These are phyloP conservation scores for Labia minor DNA, from an alignment of 2,888 invertebrate species.

Conservation along the genomic window DNA sequence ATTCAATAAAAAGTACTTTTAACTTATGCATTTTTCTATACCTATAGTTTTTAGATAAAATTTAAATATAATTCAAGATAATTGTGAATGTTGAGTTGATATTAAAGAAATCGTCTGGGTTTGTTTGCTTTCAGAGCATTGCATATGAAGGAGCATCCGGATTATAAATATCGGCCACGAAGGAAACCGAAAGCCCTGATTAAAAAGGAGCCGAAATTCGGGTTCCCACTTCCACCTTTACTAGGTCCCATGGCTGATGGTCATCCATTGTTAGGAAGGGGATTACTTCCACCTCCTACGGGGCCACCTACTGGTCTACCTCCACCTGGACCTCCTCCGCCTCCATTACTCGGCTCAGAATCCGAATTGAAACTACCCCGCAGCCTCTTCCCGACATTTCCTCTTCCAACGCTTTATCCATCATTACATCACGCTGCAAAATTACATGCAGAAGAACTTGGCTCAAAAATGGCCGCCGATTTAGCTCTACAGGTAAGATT, in stretches of 20 bases:
- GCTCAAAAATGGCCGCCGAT: slow-evolving; percentile 47
- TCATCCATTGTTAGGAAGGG: slow-evolving; percentile 29
- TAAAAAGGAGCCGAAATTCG: slow-evolving; percentile 67
- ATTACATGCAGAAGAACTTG: slow-evolving; percentile 28
- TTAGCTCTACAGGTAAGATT: slow-evolving; percentile 43
- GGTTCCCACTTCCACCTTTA: slow-evolving; percentile 44
- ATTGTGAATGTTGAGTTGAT: too few relatives aligned
- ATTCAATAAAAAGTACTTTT: too few relatives aligned
- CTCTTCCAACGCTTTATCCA: slow-evolving; percentile 55
- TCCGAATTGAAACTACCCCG: slow-evolving; percentile 56
- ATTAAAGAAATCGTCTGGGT: too few relatives aligned
- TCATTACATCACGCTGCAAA: slow-evolving; percentile 36
- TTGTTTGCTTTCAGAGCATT: slow-evolving; percentile 53
- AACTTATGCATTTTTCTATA: too few relatives aligned
- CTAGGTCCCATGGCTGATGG: slow-evolving; percentile 45
- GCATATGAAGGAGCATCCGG: slow-evolving; percentile 89
- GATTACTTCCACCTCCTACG: slow-evolving; percentile 40
- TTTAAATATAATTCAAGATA: too few relatives aligned
- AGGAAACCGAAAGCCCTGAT: slow-evolving; percentile 76
- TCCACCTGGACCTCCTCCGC: slow-evolving; percentile 39
- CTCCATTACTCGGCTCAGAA: slow-evolving; percentile 34
- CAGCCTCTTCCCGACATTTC: slow-evolving; percentile 57
- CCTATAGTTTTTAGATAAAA: too few relatives aligned
- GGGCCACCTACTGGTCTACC: slow-evolving; percentile 38
- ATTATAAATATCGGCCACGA: slow-evolving; percentile 82